Conservation (phyloP, 2,888 invertebrate genomes). For the Drosophila atroscutellata region DNA sequence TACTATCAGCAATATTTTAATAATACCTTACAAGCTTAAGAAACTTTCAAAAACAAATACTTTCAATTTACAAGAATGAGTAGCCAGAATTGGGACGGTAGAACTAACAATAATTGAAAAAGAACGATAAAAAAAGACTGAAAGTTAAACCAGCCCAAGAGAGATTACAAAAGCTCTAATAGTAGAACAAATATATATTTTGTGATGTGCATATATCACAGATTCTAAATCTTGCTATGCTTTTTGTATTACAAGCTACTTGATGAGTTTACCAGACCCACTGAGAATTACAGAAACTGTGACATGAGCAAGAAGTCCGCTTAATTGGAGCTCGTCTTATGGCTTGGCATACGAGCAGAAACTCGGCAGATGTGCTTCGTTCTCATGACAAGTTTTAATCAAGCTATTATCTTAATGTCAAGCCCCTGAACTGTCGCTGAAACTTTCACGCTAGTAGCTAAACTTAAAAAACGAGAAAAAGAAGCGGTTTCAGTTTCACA, state of each 20-base stretch:
- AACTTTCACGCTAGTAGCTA: slow-evolving; percentile 64
- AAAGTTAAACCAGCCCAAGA: background rate
- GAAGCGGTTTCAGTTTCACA: slow-evolving; percentile 74
- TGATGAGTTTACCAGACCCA: background rate
- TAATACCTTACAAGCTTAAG: background rate
- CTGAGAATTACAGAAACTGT: slow-evolving; percentile 11
- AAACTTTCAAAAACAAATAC: background rate
- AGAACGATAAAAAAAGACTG: background rate
- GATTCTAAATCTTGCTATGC: background rate
- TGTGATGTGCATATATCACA: background rate
- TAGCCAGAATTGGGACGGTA: background rate
- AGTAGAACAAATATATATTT: background rate
- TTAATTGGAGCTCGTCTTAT: slow-evolving; percentile 64
- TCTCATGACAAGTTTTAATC: slow-evolving; percentile 81
- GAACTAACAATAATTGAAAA: background rate
- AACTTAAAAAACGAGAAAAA: slow-evolving; percentile 9
- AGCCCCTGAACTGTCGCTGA: slow-evolving; percentile 41
- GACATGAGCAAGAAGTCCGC: slow-evolving; percentile 44
- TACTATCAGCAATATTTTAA: background rate
- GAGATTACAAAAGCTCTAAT: background rate
- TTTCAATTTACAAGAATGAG: background rate
- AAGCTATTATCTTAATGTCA: slow-evolving; percentile 76
- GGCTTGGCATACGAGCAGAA: slow-evolving; percentile 17
- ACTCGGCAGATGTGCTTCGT: slow-evolving; percentile 36
- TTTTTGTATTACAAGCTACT: background rate